Evolutionary conservation across 2,113 vertebrate genomes (phyloP).

Genomic region (Aegypius monachus): DNA sequence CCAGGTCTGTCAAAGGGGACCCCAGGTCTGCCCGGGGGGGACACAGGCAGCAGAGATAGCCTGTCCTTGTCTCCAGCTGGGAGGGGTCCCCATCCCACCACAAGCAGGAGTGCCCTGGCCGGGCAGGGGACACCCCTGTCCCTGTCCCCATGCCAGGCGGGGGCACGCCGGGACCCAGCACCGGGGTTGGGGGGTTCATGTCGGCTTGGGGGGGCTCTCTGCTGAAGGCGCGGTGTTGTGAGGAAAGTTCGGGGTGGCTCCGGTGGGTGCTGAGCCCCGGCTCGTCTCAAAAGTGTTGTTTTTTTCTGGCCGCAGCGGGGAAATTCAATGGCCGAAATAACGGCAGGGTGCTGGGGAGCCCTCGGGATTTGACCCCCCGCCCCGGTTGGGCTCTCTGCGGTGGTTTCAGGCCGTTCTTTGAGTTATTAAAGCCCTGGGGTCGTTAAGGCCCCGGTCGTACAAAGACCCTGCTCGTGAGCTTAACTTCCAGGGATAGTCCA

Average conservation of each 20-base stretch:
- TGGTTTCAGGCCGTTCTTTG: background rate
- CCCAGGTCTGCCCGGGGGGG: background rate
- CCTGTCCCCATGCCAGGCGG: background rate
- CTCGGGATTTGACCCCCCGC: background rate
- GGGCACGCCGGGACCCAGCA: too few species aligned
- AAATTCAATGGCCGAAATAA: background rate
- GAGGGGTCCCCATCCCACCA: background rate
- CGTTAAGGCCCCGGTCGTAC: background rate
- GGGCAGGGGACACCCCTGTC: background rate
- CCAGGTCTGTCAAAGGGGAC: background rate
- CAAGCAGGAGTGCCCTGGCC: background rate
- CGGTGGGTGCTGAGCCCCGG: background rate
- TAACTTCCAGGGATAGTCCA: background rate
- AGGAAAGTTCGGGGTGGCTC: background rate
- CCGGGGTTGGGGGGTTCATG: background rate
- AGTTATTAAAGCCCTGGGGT: background rate
- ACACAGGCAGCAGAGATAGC: too few species aligned
- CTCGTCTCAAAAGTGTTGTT: background rate
- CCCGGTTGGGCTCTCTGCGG: background rate
- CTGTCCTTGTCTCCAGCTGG: background rate
- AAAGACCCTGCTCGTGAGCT: background rate
- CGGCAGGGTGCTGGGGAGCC: background rate
- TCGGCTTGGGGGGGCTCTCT: slow-evolving; percentile 9
- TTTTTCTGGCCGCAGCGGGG: background rate
- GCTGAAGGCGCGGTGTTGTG: background rate